phyloP scores from a whole-genome alignment of 1,140 invertebrate genomes.

The Lepidurus couesii region DNA sequence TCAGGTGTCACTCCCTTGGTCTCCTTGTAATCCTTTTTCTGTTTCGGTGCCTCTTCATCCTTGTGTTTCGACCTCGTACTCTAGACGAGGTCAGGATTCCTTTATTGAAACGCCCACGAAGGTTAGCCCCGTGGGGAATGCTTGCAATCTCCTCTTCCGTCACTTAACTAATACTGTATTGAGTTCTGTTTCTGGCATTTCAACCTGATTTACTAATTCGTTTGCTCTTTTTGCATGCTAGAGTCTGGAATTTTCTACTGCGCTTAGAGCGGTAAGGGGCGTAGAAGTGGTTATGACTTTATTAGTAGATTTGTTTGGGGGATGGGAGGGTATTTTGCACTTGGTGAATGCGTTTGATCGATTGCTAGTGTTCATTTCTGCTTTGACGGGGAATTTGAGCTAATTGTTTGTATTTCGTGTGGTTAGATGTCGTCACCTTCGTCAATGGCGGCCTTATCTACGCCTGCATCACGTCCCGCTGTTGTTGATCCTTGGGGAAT shows the following conservation, averaged over 20 bases:
- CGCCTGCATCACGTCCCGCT: background rate
- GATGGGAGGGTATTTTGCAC: background rate
- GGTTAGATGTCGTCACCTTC: background rate
- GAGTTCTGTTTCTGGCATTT: background rate
- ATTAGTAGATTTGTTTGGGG: background rate
- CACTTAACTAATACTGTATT: background rate
- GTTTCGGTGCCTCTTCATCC: slow-evolving; percentile 34
- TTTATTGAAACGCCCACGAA: slow-evolving; percentile 31
- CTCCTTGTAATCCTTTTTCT: slow-evolving; percentile 33
- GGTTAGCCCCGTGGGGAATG: background rate
- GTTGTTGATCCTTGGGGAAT: slow-evolving; percentile 44
- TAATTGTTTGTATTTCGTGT: background rate
- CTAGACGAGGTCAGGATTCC: slow-evolving; percentile 35
- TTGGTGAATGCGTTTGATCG: background rate
- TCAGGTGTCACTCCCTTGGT: slow-evolving; percentile 27
- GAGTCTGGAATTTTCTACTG: slow-evolving; percentile 2
- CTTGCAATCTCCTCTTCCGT: background rate
- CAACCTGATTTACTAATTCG: background rate
- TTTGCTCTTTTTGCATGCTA: background rate
- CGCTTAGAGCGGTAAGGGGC: background rate
- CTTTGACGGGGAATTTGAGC: background rate
- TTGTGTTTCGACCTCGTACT: slow-evolving; percentile 27
- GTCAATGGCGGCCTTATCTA: background rate
- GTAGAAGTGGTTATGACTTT: background rate
- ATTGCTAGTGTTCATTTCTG: background rate